Evolutionary conservation across 2,888 invertebrate genomes (phyloP), one percentile per base, ranked within the genome.

Genomic region (Gortyna flavago): DNA sequence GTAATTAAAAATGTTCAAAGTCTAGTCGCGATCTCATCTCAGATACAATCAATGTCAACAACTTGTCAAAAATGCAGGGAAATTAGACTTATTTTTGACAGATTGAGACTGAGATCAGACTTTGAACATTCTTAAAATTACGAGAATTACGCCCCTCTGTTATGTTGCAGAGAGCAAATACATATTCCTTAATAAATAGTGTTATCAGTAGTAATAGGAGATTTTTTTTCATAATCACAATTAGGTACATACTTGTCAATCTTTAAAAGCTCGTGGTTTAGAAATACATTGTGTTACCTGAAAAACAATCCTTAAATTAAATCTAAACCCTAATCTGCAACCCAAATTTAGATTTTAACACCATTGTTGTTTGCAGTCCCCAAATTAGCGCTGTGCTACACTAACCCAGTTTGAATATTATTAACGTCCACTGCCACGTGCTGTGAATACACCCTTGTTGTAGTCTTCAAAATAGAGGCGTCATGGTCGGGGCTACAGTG

Each of bases 371-470:
- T 68, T 16, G n/a, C 16, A 68, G 75, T 80, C 61, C 41, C 74
- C 69, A 73, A 90, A 83, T 87, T 80, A 69, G 85, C 79, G 82
- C 87, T 75, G 72, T 75, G 61, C 41, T 71, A 71, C 81, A 77
- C 86, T 75, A 80, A 79, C 82, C 66, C 62, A 29, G 76, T 66
- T 87, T 89, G 91, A 91, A 91, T 91, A 91, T 91, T 90, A 92
- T 91, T 88, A 88, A 88, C 85, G 80, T 81, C 75, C 85, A 75
- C 72, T 83, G 82, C 75, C n/a, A n/a, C 76, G 78, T 81, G 80
- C 68, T 79, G 59, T 70, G 83, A 76, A 91, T 92, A 90, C 80
- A 75, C 81, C 82, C 85, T 85, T 87, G 90, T 91, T 92, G 90
- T 86, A 89, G 87, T 85, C 85, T 86, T 85, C 78, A 71, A 64